Evolutionary conservation across 1,140 invertebrate species (phyloP).

Genomic region (Latrodectus geometricus): DNA sequence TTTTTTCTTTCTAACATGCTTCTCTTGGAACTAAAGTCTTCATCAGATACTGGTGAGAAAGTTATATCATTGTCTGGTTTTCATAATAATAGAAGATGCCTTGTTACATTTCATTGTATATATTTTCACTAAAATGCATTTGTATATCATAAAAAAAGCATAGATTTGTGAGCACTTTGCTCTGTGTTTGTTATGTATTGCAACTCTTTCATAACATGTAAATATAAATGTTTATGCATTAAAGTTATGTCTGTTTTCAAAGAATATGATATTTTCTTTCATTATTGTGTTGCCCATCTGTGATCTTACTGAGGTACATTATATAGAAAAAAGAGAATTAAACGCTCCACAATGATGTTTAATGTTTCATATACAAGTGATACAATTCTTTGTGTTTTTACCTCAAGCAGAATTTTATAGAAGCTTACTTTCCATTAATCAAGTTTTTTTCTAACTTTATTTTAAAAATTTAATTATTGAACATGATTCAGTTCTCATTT

Average conservation of each 20-base stretch:
- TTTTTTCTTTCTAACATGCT: conserved; percentile 19
- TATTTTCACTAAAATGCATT: conserved; percentile 31
- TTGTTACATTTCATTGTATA: conserved; percentile 51
- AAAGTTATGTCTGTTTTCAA: conserved; percentile 33
- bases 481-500: no score
- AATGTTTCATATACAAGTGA: no score
- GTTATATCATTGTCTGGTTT: neutral
- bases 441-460: no score
- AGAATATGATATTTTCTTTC: neutral
- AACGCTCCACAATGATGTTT: no score
- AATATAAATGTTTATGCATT: conserved; percentile 47
- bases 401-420: no score
- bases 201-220: conserved; percentile 46
- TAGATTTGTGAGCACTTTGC: conserved; percentile 54
- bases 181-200: conserved; percentile 49
- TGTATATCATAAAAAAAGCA: conserved; percentile 44
- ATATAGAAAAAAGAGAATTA: no score
- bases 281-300: no score
- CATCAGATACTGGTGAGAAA: neutral
- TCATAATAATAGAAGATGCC: conserved; percentile 26
- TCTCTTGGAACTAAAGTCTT: neutral
- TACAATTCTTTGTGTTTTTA: no score
- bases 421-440: no score
- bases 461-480: no score
- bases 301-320: no score